Conservation (phyloP, 2,888 invertebrate species). For the Mesopsocus fuscifrons region DNA sequence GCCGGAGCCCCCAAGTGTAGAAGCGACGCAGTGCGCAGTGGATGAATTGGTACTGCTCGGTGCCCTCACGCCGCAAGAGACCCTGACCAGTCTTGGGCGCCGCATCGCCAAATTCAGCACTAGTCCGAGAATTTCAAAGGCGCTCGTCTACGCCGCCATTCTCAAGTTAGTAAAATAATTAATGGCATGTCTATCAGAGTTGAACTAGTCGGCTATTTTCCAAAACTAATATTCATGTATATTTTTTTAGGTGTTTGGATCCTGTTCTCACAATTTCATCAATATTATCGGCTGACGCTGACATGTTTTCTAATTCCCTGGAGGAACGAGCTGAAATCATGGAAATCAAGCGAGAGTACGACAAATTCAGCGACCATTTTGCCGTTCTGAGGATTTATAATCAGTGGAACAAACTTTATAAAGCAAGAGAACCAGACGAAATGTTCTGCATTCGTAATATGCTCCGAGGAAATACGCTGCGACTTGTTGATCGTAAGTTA, state of each 20-base stretch:
- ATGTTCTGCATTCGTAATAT: slow-evolving; percentile 28
- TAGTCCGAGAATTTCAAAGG: slow-evolving; percentile 39
- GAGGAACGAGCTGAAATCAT: slow-evolving; percentile 28
- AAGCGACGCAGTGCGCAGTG: slow-evolving; percentile 35
- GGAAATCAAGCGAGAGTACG: slow-evolving; percentile 30
- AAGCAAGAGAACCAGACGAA: slow-evolving; percentile 19
- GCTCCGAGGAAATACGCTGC: slow-evolving; percentile 31
- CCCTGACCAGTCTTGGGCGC: slow-evolving; percentile 40
- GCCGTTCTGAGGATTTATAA: slow-evolving; percentile 35
- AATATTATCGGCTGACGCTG: slow-evolving; percentile 29
- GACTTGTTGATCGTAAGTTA: slow-evolving; percentile 12
- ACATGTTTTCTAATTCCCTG: slow-evolving; percentile 32
- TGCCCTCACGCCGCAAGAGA: slow-evolving; percentile 35
- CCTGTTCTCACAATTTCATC: slow-evolving; percentile 31
- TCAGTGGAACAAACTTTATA: slow-evolving; percentile 26
- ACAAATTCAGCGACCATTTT: slow-evolving; percentile 38
- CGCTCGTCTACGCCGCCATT: slow-evolving; percentile 35
- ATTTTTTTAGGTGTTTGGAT: slow-evolving; percentile 27
- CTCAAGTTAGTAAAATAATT: slow-evolving; percentile 23
- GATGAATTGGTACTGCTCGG: slow-evolving; percentile 35
- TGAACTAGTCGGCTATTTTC: slow-evolving; percentile 2
- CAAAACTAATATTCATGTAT: slow-evolving; percentile 4
- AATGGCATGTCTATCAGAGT: no score
- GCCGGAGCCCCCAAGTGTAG: slow-evolving; percentile 37
- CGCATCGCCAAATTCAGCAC: slow-evolving; percentile 32